Evolutionary conservation across 2,797 vertebrate genomes (phyloP), one percentile per base, ranked within the genome.

Genomic region (Microctenopoma stevenorrisi): DNA sequence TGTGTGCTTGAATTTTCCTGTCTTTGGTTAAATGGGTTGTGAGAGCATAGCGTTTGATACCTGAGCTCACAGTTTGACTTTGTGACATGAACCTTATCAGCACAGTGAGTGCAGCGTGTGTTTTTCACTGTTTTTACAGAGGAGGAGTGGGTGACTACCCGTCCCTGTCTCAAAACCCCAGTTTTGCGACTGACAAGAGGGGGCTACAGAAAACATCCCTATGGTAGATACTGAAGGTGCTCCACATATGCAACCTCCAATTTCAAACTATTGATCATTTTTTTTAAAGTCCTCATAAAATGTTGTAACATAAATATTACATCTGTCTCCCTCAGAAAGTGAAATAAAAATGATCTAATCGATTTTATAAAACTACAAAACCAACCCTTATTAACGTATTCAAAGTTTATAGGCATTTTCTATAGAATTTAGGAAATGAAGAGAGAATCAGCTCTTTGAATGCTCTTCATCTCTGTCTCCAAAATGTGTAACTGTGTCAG

Each of bases 201-300:
- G 92, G 96, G 94, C 91, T 99, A 96, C 96, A 96, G 98, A 94
- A 98, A 99, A 90, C 97, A 99, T 90, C 98, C 98, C 88, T 99
- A 99, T 95, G 97, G 96, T 97, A 98, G 98, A 99, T 99, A 99
- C 96, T 99, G 95, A 99, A 98, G 97, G 95, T 96, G 96, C 92
- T 95, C 86, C 91, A 94, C 91, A 93, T 89, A 95, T 89, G 89
- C 95, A 93, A 95, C 91, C 94, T 95, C 90, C 91, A 89, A 92
- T 93, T 92, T 93, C 72, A 93, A 94, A 94, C 94, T 93, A 94
- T 91, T 94, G 94, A 90, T 89, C 92, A 92, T 48, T 63, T 54
- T 51, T 69, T 7, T 89, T 88, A 92, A 40, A 93, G 92, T 92
- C 74, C 43, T 65, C 66, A 93, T 93, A 93, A 93, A 91, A 90